Base-by-base conservation (phyloP, 1,140 invertebrate genomes). In the Cylas formicarius region DNA sequence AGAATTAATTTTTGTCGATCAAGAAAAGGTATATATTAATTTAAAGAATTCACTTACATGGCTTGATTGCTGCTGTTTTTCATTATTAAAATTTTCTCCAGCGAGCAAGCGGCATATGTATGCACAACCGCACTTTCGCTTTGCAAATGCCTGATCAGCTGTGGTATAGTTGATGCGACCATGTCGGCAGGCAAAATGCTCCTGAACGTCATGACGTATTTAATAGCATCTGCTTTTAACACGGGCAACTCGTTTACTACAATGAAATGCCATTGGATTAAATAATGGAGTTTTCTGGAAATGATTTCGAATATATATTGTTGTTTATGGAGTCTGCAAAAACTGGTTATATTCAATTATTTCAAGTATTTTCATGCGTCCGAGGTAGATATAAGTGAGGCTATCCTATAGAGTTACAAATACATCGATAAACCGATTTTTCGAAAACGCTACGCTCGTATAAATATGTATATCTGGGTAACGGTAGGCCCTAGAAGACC, bases 191-290 rank as follows among this genome's bases (percentile, higher is more conserved):
- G 86, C 34, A 98, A 70, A 45, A 96, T 76, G 55, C 85, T 88
- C 43, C 95, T 76, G 65, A 98, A 99, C 9, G 86, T 91, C 80
- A 98, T 92, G 7, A 97, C 68, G 65, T 93, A 98, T 65, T 97
- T 97, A 14, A 99, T 85, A 6, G 87, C 84, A 69, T 96, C 93
- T 0, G 94, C 91, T 71, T 95, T 95, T 11, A 98, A 68, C 10
- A 98, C 90, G 2, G 93, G 90, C 41, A 84, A 71, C 35, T 84
- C 79, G 61, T 92, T 86, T 2, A 94, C 90, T 87, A 34, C 16
- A 53, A 47, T 14, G 19, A 13, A 16, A 10, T 2, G 16, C 2
- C 16, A 11, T 28, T 28, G 11, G 2, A 11, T 2, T 11, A 28
- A 2, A 5, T 28, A 5, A 28, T 28, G 16, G 4, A 28, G 4